These are phyloP conservation scores for Diplogasteroides magnus DNA, from an alignment of 1,140 invertebrate genomes.

Conservation along the genomic window DNA sequence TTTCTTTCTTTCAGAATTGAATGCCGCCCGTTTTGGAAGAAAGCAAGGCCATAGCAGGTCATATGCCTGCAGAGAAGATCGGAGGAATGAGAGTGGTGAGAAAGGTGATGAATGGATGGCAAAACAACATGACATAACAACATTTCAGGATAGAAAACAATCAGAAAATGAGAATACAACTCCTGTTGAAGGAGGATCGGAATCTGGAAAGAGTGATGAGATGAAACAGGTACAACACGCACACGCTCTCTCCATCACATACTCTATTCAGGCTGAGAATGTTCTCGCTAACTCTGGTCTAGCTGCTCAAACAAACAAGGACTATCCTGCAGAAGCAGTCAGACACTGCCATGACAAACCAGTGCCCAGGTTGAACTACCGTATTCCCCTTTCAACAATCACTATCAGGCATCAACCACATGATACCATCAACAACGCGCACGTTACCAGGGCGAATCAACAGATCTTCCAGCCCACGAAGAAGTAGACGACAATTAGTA, in stretches of 20 bases:
- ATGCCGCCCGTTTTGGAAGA: no score
- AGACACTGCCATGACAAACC: not conserved
- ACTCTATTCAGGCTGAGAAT: not conserved
- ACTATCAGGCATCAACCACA: not conserved
- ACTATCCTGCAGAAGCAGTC: not conserved
- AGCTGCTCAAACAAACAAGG: not conserved
- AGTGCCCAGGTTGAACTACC: not conserved
- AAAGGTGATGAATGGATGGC: no score
- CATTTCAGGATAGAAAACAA: not conserved
- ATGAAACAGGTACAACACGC: not conserved
- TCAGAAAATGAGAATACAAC: not conserved
- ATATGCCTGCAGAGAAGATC: conserved; percentile 21
- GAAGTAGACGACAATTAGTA: not conserved
- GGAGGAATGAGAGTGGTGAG: conserved; percentile 19
- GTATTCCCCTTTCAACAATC: not conserved
- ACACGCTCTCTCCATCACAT: no score
- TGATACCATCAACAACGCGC: not conserved
- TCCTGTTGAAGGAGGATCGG: not conserved
- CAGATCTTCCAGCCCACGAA: not conserved
- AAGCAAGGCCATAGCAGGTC: conserved; percentile 13
- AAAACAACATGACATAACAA: no score
- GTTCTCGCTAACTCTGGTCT: not conserved
- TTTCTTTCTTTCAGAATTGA: not conserved
- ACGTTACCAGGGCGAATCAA: not conserved
- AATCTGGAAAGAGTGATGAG: not conserved